Conservation (phyloP, 2,888 invertebrate species). For the Caenorhabditis becei region DNA sequence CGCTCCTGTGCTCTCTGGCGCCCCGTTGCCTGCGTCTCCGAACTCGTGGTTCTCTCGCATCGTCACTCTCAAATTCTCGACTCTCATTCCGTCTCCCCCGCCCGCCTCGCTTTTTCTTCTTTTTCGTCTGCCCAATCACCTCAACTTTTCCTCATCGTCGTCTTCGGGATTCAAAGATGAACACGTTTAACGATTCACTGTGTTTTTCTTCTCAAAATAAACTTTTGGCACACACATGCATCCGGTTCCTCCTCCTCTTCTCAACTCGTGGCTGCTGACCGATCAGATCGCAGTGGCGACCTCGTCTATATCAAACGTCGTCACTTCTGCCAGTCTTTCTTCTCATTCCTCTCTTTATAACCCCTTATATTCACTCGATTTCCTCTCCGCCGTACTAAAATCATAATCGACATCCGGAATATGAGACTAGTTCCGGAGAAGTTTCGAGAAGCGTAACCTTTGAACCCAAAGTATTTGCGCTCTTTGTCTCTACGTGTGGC, state of each 20-base stretch:
- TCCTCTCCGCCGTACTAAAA: neutral
- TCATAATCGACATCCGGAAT: neutral
- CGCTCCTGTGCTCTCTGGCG: slow-evolving; percentile 46
- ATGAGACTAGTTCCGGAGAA: too few relatives aligned
- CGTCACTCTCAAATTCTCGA: slow-evolving; percentile 13
- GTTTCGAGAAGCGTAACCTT: too few relatives aligned
- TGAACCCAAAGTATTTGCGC: neutral
- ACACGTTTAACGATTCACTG: neutral
- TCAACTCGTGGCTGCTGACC: slow-evolving; percentile 9
- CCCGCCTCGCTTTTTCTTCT: slow-evolving; percentile 29
- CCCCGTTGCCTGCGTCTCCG: slow-evolving; percentile 30
- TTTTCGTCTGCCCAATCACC: slow-evolving; percentile 22
- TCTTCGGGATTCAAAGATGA: slow-evolving; percentile 21
- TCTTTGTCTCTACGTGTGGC: neutral
- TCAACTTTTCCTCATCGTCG: neutral
- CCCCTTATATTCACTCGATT: neutral
- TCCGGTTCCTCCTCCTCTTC: slow-evolving; percentile 1
- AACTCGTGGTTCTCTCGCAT: neutral
- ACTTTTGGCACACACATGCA: neutral
- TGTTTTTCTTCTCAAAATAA: slow-evolving; percentile 2
- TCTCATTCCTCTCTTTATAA: neutral
- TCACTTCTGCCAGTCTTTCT: neutral
- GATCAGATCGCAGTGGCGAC: slow-evolving; percentile 16
- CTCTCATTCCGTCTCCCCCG: slow-evolving; percentile 12
- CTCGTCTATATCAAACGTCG: slow-evolving; percentile 16